Percentiles rank a stretch among this genome's conserved stretches.
phyloP scores from a whole-genome alignment of 2,797 vertebrate genomes.

The Oryzias dopingdopingensis region DNA sequence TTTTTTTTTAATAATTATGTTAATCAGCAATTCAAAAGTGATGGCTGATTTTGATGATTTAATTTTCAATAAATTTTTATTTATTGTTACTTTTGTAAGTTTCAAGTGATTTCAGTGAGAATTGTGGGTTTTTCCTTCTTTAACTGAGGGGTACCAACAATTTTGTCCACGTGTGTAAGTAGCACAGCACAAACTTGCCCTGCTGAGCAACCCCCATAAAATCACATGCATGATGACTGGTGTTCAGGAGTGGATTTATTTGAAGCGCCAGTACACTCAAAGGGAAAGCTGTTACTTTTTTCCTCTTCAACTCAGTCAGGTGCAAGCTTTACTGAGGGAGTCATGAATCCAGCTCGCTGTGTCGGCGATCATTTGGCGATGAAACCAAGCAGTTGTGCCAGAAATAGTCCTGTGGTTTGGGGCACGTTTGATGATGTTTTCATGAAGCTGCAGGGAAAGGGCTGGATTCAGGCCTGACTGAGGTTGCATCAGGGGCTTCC shows the following conservation, averaged over 20 bases:
- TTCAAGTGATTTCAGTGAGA: too few species aligned
- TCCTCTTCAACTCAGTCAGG: slow-evolving; percentile 60
- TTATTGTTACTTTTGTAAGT: too few species aligned
- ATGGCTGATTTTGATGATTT: too few species aligned
- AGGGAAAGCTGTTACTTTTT: slow-evolving; percentile 67
- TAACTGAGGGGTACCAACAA: too few species aligned
- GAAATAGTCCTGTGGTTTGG: slow-evolving; percentile 67
- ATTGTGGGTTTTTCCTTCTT: too few species aligned
- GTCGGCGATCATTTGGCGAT: slow-evolving; percentile 55
- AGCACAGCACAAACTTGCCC: slow-evolving; percentile 49
- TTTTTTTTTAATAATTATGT: too few species aligned
- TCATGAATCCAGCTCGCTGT: slow-evolving; percentile 63
- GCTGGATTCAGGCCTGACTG: slow-evolving; percentile 37
- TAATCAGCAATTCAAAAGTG: too few species aligned
- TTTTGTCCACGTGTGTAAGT: too few species aligned
- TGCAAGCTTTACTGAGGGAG: slow-evolving; percentile 62
- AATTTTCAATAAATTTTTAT: too few species aligned
- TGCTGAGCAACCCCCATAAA: slow-evolving; percentile 51
- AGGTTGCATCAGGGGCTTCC: slow-evolving; percentile 51
- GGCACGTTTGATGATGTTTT: slow-evolving; percentile 67
- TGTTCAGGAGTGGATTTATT: slow-evolving; percentile 67
- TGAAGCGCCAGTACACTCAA: slow-evolving; percentile 53
- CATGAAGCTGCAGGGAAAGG: slow-evolving; percentile 36
- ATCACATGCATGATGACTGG: slow-evolving; percentile 61
- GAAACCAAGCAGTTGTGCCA: slow-evolving; percentile 71